These are phyloP conservation scores for Lasioglossum zephyrum DNA, from an alignment of 2,888 invertebrate species.

Conservation along the genomic window DNA sequence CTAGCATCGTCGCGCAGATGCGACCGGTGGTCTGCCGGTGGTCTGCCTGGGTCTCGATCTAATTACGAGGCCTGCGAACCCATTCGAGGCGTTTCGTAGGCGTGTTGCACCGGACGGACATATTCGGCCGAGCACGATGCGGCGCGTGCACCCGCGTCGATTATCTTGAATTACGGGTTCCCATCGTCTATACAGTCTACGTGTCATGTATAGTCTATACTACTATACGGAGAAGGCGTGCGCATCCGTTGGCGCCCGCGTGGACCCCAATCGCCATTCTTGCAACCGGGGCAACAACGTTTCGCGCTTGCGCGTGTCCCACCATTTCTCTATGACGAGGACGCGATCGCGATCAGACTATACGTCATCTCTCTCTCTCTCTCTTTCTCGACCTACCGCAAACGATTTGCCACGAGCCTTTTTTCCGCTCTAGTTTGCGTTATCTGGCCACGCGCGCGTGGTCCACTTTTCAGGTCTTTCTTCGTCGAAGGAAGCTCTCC, in stretches of 20 bases:
- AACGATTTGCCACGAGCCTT: conserved; percentile 43
- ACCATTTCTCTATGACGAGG: conserved; percentile 36
- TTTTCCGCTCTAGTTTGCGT: conserved; percentile 20
- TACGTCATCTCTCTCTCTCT: conserved; percentile 46
- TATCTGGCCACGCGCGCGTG: conserved; percentile 19
- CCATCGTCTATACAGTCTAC: conserved; percentile 33
- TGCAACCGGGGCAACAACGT: conserved; percentile 52
- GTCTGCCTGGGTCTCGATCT: conserved; percentile 8
- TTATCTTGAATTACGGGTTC: conserved; percentile 32
- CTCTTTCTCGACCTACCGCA: conserved; percentile 52
- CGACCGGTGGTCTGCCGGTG: not conserved
- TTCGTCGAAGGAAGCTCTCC: not conserved
- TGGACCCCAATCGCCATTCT: conserved; percentile 22
- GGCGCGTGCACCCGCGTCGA: not conserved
- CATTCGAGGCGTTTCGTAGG: conserved; percentile 2
- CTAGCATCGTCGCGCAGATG: not conserved
- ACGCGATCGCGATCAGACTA: conserved; percentile 23
- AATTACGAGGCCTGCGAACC: conserved; percentile 33
- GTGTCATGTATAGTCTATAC: not conserved
- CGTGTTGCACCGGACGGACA: not conserved
- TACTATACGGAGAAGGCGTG: conserved; percentile 10
- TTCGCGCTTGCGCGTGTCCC: conserved; percentile 29
- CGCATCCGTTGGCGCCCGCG: conserved; percentile 21
- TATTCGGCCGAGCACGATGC: not conserved
- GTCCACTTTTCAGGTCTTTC: conserved; percentile 28